Evolutionary conservation across 2,113 vertebrate genomes (phyloP), one percentile per base, ranked within the genome.

Genomic region (Cephalopholis sonnerati): DNA sequence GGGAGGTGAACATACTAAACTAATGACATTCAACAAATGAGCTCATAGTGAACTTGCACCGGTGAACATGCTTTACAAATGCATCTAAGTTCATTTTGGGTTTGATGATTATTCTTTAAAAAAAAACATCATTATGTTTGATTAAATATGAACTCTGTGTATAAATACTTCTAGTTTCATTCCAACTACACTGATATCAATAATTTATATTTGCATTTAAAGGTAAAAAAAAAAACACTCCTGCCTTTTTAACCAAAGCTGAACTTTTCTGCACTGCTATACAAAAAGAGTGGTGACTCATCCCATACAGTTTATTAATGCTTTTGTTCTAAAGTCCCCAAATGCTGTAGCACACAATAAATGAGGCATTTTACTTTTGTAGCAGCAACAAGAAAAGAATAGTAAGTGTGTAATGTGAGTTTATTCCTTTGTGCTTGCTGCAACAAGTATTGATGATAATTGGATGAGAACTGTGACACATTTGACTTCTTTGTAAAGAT

Each of bases 21-120:
- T 74, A 87, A 91, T 86, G 88, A 74, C 85, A 36, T 36, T 41
- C 70, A 89, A 87, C 88, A 87, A 91, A 93, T 86, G 79, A 88
- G 77, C 76, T 81, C 20, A 12, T 3, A 6, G 69, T 62, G 39
- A 85, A 86, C 62, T 68, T 50, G 29, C 54, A 46, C 27, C 1
- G 25, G 36, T 63, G 50, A 76, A 80, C 72, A 70, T 39, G 81
- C 76, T 64, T 87, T 58, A 66, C 22, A 66, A 82, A 89, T 83
- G 46, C 36, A 66, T 63, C 24, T 1, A 54, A 57, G 66, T 51
- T 76, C 7, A 79, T 79, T 82, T 84, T 77, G 67, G 39, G 44
- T 67, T 80, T 70, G 44, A 77, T 77, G 18, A 75, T 77, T 79
- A 74, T 82, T 82, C 62, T 63, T 67, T 70, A 36, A 12, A 57